phyloP scores from a whole-genome alignment of 2,113 vertebrate genomes.

The Microtus richardsoni region DNA sequence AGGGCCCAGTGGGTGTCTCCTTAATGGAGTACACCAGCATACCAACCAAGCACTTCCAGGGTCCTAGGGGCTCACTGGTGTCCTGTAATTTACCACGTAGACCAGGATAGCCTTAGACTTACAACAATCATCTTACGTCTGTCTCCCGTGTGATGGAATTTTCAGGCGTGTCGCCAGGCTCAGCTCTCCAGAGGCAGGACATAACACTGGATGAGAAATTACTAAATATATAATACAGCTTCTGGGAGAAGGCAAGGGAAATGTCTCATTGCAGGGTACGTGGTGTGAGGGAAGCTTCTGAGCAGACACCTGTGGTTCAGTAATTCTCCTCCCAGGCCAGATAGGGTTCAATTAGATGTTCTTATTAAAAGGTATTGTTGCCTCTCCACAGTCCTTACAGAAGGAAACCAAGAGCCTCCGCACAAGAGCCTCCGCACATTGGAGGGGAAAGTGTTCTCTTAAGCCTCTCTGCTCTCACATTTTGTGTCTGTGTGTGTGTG shows the following conservation, averaged over 20 bases:
- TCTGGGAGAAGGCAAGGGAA: background rate
- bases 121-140: background rate
- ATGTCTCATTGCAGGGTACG: background rate
- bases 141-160: background rate
- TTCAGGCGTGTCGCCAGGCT: background rate
- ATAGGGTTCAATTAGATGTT: background rate
- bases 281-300: background rate
- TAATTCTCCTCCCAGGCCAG: background rate
- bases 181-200: background rate
- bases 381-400: background rate
- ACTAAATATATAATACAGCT: background rate
- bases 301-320: background rate
- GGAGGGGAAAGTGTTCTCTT: background rate
- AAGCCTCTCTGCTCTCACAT: background rate
- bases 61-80: background rate
- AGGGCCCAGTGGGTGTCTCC: accelerated
- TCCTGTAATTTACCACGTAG: background rate
- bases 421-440: background rate
- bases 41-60: background rate
- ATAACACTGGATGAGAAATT: background rate
- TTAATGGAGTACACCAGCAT: background rate
- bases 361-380: background rate
- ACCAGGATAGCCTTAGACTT: background rate
- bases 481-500: background rate
- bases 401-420: background rate